Evolutionary conservation across 1,140 invertebrate genomes (phyloP).

Genomic region (Pogonus chalceus): DNA sequence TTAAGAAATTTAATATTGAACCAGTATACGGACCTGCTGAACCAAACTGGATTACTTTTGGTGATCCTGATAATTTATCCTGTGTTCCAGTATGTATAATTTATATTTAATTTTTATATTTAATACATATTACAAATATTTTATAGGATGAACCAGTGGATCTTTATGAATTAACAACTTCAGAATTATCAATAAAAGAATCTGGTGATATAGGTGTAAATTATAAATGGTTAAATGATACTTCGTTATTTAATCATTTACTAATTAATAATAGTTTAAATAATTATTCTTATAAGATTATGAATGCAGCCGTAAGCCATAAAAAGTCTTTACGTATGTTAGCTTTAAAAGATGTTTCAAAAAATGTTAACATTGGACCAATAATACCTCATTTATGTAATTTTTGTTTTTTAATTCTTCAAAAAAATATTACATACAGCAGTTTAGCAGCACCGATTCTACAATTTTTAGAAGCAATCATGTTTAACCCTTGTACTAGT

Average conservation of each 20-base stretch:
- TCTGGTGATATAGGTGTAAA: neutral
- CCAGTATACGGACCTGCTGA: neutral
- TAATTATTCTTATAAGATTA: conserved; percentile 1
- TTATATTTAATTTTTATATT: neutral
- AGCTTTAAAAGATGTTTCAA: neutral
- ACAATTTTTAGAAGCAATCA: neutral
- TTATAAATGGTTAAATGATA: conserved; percentile 3
- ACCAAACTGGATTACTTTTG: neutral
- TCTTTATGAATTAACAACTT: neutral
- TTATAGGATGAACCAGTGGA: neutral
- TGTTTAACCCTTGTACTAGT: conserved; percentile 2
- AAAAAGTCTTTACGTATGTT: neutral
- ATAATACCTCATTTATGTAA: conserved; percentile 1
- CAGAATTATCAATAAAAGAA: neutral
- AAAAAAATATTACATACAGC: conserved; percentile 2
- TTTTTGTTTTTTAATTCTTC: neutral
- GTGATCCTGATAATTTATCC: neutral
- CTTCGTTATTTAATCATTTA: neutral
- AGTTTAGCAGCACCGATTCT: neutral
- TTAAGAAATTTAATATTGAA: neutral
- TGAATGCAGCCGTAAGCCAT: neutral
- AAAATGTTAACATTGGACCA: conserved; percentile 1
- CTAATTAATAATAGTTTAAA: conserved; percentile 3
- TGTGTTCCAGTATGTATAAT: neutral
- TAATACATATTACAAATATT: neutral